Evolutionary conservation across 1,140 invertebrate genomes (phyloP).

Genomic region (Melanaphis sacchari): DNA sequence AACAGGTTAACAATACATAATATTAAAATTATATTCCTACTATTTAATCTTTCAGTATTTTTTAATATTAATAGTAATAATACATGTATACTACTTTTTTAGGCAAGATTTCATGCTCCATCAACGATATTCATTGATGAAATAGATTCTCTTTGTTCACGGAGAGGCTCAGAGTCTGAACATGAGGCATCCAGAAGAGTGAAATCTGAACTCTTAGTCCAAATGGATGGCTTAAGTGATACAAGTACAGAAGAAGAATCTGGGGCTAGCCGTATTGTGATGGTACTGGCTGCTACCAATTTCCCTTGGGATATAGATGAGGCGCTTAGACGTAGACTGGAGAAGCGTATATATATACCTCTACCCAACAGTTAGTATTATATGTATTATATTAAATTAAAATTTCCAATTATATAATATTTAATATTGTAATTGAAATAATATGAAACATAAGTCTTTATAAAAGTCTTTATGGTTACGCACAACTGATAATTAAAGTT

Average conservation of each 20-base stretch:
- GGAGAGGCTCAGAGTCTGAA: slow-evolving; percentile 94
- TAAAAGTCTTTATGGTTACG: too few relatives aligned
- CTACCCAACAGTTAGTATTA: slow-evolving; percentile 80
- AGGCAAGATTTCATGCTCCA: slow-evolving; percentile 98
- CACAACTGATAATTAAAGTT: too few relatives aligned
- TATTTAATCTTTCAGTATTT: slow-evolving; percentile 1
- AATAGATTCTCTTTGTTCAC: slow-evolving; percentile 97
- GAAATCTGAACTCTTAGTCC: slow-evolving; percentile 97
- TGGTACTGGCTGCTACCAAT: slow-evolving; percentile 99
- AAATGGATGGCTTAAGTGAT: slow-evolving; percentile 95
- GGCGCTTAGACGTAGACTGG: slow-evolving; percentile 89
- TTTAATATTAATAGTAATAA: slow-evolving; percentile 45
- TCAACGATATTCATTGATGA: slow-evolving; percentile 99
- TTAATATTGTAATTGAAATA: neutral
- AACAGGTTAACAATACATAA: neutral
- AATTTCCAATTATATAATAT: neutral
- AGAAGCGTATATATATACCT: slow-evolving; percentile 99
- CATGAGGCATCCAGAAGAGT: slow-evolving; percentile 97
- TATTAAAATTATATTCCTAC: neutral
- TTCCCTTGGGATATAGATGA: slow-evolving; percentile 99
- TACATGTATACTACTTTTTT: slow-evolving; percentile 61
- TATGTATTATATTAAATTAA: neutral
- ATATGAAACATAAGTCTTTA: neutral
- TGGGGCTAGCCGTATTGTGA: slow-evolving; percentile 78
- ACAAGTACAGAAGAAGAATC: slow-evolving; percentile 71